Evolutionary conservation across 2,797 vertebrate genomes (phyloP).

Genomic region (Cheirogaleus major): DNA sequence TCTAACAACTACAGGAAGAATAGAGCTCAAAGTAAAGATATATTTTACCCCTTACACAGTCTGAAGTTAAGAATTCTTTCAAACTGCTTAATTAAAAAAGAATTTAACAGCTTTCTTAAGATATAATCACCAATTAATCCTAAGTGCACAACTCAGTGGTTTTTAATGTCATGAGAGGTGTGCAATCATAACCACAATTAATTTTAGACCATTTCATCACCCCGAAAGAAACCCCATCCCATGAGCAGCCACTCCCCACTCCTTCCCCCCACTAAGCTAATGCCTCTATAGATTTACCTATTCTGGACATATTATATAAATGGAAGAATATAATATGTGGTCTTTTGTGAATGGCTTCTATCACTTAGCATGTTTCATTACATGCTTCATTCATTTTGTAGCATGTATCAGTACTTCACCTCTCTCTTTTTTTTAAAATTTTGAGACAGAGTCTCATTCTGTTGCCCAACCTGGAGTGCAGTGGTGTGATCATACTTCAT

Average conservation of each 20-base stretch:
- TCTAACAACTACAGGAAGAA: background rate
- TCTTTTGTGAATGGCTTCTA: background rate
- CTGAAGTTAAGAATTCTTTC: slow-evolving; percentile 1
- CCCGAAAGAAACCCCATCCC: background rate
- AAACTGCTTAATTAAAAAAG: background rate
- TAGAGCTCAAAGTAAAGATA: background rate
- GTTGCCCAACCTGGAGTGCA: background rate
- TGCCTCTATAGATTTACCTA: background rate
- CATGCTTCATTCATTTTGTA: background rate
- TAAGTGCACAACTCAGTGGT: background rate
- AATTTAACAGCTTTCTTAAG: background rate
- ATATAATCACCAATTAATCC: background rate
- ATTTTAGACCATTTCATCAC: background rate
- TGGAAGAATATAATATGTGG: background rate
- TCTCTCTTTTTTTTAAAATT: background rate
- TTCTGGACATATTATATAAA: background rate
- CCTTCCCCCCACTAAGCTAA: background rate
- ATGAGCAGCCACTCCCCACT: background rate
- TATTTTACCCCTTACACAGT: background rate
- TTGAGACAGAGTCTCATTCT: background rate
- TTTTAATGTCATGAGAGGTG: background rate
- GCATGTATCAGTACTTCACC: background rate
- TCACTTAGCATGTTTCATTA: background rate
- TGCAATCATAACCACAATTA: background rate
- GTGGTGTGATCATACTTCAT: background rate